Conservation (phyloP, 2,888 invertebrate genomes). For the Pollenia labialis region DNA sequence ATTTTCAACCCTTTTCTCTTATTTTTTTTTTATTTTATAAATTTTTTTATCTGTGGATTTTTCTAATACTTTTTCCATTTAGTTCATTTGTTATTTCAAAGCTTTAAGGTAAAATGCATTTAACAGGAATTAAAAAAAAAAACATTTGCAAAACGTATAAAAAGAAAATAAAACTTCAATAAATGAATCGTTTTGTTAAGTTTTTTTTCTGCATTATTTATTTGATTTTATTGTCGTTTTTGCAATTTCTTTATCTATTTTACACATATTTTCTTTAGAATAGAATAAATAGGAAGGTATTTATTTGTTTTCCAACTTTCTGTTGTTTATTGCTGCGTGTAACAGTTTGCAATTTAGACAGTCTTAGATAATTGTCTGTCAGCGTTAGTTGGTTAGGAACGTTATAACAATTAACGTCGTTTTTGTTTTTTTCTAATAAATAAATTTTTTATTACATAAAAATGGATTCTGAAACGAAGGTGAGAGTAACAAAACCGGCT, state of each 20-base stretch:
- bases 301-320: background rate
- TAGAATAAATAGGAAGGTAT: constrained; percentile 25
- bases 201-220: constrained; percentile 23
- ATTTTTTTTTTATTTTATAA: background rate
- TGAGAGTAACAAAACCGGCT: constrained; percentile 17
- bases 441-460: background rate
- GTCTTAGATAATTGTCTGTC: constrained; percentile 58
- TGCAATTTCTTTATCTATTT: constrained; percentile 63
- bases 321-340: constrained; percentile 57
- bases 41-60: constrained; percentile 50
- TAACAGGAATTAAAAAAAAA: constrained; percentile 2
- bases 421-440: background rate
- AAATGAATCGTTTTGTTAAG: constrained; percentile 59
- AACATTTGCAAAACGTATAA: background rate
- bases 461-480: constrained; percentile 45
- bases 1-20: constrained; percentile 54
- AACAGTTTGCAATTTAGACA: constrained; percentile 48
- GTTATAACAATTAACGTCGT: background rate
- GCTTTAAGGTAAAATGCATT: constrained; percentile 35
- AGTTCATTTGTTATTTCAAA: constrained; percentile 34
- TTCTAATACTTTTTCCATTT: constrained; percentile 41
- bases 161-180: constrained; percentile 43
- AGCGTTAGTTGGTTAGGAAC: constrained; percentile 42
- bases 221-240: constrained; percentile 43
- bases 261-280: constrained; percentile 61